Evolutionary conservation across 2,113 vertebrate genomes (phyloP).

Genomic region (Elgaria multicarinata): DNA sequence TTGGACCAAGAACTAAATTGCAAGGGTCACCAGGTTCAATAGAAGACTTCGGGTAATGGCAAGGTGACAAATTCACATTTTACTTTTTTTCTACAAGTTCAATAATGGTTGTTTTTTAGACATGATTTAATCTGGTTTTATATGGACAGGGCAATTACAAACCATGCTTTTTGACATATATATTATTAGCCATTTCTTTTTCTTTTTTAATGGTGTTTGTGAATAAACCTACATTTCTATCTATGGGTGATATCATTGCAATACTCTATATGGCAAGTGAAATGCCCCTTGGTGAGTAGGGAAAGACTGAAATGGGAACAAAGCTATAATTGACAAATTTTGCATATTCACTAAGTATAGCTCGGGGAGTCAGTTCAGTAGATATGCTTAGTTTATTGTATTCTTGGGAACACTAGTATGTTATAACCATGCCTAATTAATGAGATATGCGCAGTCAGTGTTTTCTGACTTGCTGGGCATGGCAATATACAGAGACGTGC

Average conservation of each 20-base stretch:
- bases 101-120: not conserved
- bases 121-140: not conserved
- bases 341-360: not conserved
- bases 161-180: not conserved
- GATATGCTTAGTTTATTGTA: not conserved
- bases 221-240: not conserved
- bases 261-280: not conserved
- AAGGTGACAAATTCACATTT: constrained; percentile 49
- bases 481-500: not conserved
- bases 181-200: not conserved
- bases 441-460: not conserved
- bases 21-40: constrained; percentile 38
- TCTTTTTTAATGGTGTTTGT: not conserved
- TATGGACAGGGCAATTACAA: not conserved
- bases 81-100: constrained; percentile 38
- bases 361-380: not conserved
- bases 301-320: not conserved
- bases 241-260: not conserved
- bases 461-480: not conserved
- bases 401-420: not conserved
- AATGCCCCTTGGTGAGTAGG: not conserved
- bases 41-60: constrained; percentile 56
- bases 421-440: not conserved
- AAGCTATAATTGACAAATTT: not conserved
- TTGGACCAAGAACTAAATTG: constrained; percentile 70